Evolutionary conservation across 2,888 invertebrate species (phyloP).

Genomic region (Oeneis ivallda): DNA sequence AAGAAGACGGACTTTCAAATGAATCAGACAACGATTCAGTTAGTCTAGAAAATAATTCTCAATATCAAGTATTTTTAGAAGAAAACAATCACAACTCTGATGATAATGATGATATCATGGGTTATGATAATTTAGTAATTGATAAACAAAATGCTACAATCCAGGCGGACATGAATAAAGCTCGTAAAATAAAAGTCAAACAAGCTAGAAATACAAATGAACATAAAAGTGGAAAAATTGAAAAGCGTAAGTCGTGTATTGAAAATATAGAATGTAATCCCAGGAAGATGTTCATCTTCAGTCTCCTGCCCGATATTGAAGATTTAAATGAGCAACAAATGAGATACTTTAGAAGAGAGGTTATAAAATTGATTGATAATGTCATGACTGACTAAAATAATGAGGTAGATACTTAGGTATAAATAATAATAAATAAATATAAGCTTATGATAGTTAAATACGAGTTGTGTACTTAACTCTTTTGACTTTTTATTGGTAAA

Average conservation of each 20-base stretch:
- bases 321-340: constrained; percentile 12
- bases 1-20: constrained; percentile 1
- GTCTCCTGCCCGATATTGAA: constrained; percentile 11
- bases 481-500: no score
- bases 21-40: neutral
- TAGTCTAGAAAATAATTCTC: neutral
- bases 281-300: constrained; percentile 13
- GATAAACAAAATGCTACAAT: neutral
- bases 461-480: neutral
- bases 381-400: neutral
- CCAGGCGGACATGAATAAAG: neutral
- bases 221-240: neutral
- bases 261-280: constrained; percentile 15
- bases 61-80: constrained; percentile 2
- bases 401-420: neutral
- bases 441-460: neutral
- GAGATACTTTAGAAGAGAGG: constrained; percentile 9
- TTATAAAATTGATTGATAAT: constrained; percentile 14
- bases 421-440: neutral
- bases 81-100: neutral
- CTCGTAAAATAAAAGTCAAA: neutral
- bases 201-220: neutral
- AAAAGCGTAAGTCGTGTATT: neutral
- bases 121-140: constrained; percentile 1
- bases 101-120: neutral